Evolutionary conservation across 2,797 vertebrate species (phyloP).

Genomic region (Champsocephalus esox): DNA sequence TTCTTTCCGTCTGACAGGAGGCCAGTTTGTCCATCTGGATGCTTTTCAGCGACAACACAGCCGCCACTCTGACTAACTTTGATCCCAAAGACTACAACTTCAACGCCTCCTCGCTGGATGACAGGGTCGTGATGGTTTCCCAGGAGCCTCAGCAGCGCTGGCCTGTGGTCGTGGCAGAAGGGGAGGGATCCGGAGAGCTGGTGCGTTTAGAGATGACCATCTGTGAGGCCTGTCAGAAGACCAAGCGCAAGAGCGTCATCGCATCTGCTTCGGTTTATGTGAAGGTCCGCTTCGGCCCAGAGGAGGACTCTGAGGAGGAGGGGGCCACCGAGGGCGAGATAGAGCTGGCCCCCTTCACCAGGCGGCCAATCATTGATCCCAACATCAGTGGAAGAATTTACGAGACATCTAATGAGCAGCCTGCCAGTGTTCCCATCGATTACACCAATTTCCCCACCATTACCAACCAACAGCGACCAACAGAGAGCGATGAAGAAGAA

Average conservation of each 20-base stretch:
- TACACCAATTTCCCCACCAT: slow-evolving; percentile 91
- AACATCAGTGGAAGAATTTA: slow-evolving; percentile 75
- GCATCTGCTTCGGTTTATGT: slow-evolving; percentile 88
- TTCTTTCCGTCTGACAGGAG: slow-evolving; percentile 85
- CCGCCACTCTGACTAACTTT: slow-evolving; percentile 90
- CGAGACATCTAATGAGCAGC: slow-evolving; percentile 85
- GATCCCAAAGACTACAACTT: slow-evolving; percentile 97
- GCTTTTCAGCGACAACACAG: slow-evolving; percentile 95
- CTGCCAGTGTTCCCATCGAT: slow-evolving; percentile 86
- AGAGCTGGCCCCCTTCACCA: slow-evolving; percentile 81
- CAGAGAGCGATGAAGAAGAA: slow-evolving; percentile 76
- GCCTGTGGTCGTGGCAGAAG: slow-evolving; percentile 92
- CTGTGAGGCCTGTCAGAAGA: slow-evolving; percentile 96
- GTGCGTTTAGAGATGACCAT: slow-evolving; percentile 93
- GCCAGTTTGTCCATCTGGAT: slow-evolving; percentile 95
- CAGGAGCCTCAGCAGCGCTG: slow-evolving; percentile 90
- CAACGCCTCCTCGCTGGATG: slow-evolving; percentile 91
- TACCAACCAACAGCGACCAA: slow-evolving; percentile 79
- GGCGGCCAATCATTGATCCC: slow-evolving; percentile 77
- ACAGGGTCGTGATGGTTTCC: slow-evolving; percentile 89
- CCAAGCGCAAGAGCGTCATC: slow-evolving; percentile 95
- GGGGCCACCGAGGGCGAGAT: slow-evolving; percentile 82
- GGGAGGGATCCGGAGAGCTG: slow-evolving; percentile 90
- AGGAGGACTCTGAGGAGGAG: slow-evolving; percentile 88
- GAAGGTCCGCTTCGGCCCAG: slow-evolving; percentile 90